Base-by-base conservation (phyloP, 1,140 invertebrate genomes). In the Papilio polytes region DNA sequence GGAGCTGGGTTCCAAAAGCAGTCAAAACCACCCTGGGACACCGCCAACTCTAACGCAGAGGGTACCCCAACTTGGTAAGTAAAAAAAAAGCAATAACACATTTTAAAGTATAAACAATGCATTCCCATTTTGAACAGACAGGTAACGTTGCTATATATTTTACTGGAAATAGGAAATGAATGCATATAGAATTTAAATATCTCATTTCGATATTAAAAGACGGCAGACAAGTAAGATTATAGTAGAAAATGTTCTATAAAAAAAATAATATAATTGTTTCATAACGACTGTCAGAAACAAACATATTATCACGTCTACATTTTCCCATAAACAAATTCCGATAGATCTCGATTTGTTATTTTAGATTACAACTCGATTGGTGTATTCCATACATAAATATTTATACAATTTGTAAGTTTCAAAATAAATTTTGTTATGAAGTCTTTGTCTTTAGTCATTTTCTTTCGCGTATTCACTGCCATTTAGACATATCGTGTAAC, bases 21-120 rank as follows among this genome's bases (percentile, higher is more conserved):
- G 82, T 92, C 92, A 7, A 94, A 94, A 77, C 93, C 93, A n/a
- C 93, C 93, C 10, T 93, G 93, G 92, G 92, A 94, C 82, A 91
- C 84, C 74, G 76, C 85, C 13, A 90, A 85, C 77, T 76, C 83
- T 6, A 87, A 85, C 59, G 73, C 87, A 0, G 92, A 93, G 78
- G 77, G 88, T 12, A 83, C 89, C 3, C 89, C 88, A 10, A 92
- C 87, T 80, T 90, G 92, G 92, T 94, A 84, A 87, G 90, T 88
- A 36, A 36, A 26, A 13, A 66, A 15, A 66, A 66, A 66, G 15
- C 7, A 8, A 8, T 26, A 15, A 9, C 13, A 48, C 12, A 66
- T 22, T 20, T 63, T 63, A 26, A 63, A 63, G 26, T 26, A 20
- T 63, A 63, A 26, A 63, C 59, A 26, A 63, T 63, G 20, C 56